Evolutionary conservation across 2,797 vertebrate species (phyloP).

Genomic region (Threskiornis aethiopicus): DNA sequence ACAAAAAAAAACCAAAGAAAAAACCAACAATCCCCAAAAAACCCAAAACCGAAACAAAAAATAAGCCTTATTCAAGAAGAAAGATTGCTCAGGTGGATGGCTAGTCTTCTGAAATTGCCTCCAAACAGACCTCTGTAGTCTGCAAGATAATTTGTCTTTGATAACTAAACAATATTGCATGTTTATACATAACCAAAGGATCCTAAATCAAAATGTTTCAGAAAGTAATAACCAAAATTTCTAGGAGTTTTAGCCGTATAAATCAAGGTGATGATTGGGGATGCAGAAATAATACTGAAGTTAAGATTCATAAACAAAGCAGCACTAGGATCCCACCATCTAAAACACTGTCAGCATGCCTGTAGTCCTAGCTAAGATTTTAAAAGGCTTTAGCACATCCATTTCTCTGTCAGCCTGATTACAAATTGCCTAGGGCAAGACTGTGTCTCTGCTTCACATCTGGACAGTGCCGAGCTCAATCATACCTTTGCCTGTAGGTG

Average conservation of each 20-base stretch:
- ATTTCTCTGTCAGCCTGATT: constrained; percentile 17
- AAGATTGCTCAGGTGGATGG: background rate
- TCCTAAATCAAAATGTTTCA: background rate
- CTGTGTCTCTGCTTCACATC: background rate
- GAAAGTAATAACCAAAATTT: background rate
- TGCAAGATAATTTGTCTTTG: background rate
- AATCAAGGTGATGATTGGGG: background rate
- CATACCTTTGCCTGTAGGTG: constrained; percentile 12
- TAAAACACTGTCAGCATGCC: background rate
- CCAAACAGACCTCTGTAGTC: background rate
- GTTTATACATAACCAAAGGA: background rate
- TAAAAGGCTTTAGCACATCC: background rate
- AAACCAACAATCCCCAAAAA: too few relatives aligned
- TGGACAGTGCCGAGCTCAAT: background rate
- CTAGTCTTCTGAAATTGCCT: background rate
- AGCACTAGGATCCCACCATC: background rate
- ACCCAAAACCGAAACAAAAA: background rate
- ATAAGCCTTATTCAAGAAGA: background rate
- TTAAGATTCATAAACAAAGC: background rate
- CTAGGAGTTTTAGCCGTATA: background rate
- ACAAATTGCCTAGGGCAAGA: background rate
- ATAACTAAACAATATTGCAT: background rate
- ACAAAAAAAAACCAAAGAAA: background rate
- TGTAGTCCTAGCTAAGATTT: background rate
- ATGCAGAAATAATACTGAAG: background rate